A percentile compares a stretch with the other conserved stretches of the same genome.
Conservation (phyloP, 2,113 vertebrate species). For the Sylvietta virens region DNA sequence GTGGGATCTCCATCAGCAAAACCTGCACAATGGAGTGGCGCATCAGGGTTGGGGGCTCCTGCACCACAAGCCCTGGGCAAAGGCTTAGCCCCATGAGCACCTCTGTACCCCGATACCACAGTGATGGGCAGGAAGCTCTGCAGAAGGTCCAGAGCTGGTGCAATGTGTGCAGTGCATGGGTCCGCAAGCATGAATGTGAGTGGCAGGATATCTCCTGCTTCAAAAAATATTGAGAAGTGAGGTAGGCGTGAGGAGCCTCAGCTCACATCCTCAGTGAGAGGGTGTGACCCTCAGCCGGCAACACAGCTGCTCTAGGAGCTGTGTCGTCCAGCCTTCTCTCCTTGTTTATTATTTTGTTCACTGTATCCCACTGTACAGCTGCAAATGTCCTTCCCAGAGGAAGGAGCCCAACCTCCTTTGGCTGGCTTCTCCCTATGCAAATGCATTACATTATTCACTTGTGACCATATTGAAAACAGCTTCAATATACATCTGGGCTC, state of each 20-base stretch:
- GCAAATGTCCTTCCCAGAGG: background rate
- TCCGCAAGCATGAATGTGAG: background rate
- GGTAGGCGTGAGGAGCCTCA: background rate
- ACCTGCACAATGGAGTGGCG: fast-evolving
- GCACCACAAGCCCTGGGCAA: background rate
- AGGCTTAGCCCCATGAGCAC: fast-evolving
- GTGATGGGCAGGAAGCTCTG: background rate
- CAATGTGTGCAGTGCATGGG: fast-evolving
- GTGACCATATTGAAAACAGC: background rate
- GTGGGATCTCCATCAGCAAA: background rate
- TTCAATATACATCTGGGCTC: background rate
- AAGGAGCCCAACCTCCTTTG: background rate
- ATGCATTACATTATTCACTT: background rate
- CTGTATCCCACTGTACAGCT: background rate
- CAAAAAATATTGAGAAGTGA: fast-evolving
- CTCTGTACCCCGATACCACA: fast-evolving
- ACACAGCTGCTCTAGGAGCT: background rate
- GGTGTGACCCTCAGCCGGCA: background rate
- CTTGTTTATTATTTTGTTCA: slow-evolving; percentile 39
- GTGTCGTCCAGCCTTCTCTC: background rate
- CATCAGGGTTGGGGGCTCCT: fast-evolving
- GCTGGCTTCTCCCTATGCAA: background rate
- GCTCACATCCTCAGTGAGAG: background rate
- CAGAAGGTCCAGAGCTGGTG: background rate
- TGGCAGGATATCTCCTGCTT: fast-evolving